These are phyloP conservation scores for Arctocebus calabarensis DNA, from an alignment of 2,797 vertebrate species.

Conservation along the genomic window DNA sequence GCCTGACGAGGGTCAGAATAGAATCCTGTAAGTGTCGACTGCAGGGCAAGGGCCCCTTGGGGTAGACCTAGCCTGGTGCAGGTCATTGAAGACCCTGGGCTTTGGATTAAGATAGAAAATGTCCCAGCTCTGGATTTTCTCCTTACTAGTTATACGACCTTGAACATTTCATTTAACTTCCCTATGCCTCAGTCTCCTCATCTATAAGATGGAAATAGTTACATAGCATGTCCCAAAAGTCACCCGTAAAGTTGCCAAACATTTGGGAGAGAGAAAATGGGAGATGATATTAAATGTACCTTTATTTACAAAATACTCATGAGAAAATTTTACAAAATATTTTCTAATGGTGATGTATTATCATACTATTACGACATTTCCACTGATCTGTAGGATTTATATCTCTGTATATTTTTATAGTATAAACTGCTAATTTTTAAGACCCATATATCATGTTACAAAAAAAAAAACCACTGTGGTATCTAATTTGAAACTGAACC, in stretches of 20 bases:
- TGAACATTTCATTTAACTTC: not conserved
- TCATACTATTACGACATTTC: not conserved
- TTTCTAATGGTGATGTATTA: slow-evolving; percentile 26
- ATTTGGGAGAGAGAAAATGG: no score
- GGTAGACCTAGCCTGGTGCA: not conserved
- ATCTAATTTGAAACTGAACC: slow-evolving; percentile 15
- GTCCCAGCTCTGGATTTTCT: not conserved
- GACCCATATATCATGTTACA: not conserved
- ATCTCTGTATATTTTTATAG: slow-evolving; percentile 31
- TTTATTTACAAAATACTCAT: no score
- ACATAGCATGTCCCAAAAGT: no score
- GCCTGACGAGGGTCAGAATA: not conserved
- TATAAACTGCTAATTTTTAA: slow-evolving; percentile 49
- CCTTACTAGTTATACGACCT: not conserved
- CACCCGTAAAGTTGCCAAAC: no score
- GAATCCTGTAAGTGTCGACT: not conserved
- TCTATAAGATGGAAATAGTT: slow-evolving; percentile 20
- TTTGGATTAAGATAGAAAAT: not conserved
- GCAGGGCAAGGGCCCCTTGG: not conserved
- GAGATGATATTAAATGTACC: no score
- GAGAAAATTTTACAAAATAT: no score
- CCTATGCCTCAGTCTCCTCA: not conserved
- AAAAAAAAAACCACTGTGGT: not conserved
- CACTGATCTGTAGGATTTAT: not conserved
- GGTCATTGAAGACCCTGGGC: not conserved